Conservation (phyloP, 2,888 invertebrate species). For the Muscina levida region DNA sequence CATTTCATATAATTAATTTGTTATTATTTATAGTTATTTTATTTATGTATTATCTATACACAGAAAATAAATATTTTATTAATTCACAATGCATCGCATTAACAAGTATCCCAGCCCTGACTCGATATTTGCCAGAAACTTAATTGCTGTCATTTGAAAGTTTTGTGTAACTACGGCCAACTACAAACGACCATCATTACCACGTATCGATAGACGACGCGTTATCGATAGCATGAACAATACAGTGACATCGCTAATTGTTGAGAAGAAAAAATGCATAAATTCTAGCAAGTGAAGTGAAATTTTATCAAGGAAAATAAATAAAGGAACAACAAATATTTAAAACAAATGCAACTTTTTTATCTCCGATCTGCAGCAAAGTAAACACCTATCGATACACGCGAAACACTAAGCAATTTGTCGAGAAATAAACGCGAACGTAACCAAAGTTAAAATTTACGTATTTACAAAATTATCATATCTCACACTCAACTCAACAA, state of each 20-base stretch:
- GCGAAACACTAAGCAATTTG: background rate
- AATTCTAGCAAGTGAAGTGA: constrained; percentile 45
- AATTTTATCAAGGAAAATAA: constrained; percentile 39
- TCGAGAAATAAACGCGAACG: too few species aligned
- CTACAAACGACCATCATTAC: constrained; percentile 3
- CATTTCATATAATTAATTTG: too few species aligned
- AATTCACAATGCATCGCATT: too few species aligned
- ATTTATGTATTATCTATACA: too few species aligned
- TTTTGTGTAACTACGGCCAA: constrained; percentile 38
- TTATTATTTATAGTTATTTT: too few species aligned
- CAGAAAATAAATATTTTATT: too few species aligned
- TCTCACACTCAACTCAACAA: constrained; percentile 7
- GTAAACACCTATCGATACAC: background rate
- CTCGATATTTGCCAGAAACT: too few species aligned
- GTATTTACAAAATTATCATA: constrained; percentile 33
- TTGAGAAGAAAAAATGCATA: constrained; percentile 53
- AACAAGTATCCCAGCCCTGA: too few species aligned
- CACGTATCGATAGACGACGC: constrained; percentile 34
- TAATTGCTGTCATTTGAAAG: too few species aligned
- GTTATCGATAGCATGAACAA: constrained; percentile 29
- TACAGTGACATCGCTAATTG: constrained; percentile 49
- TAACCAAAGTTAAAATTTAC: background rate
- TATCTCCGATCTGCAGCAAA: too few species aligned
- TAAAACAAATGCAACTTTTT: background rate
- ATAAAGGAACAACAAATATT: background rate